Evolutionary conservation across 2,113 vertebrate species (phyloP), one percentile per base, ranked within the genome.

Genomic region (Zosterops japonicus): DNA sequence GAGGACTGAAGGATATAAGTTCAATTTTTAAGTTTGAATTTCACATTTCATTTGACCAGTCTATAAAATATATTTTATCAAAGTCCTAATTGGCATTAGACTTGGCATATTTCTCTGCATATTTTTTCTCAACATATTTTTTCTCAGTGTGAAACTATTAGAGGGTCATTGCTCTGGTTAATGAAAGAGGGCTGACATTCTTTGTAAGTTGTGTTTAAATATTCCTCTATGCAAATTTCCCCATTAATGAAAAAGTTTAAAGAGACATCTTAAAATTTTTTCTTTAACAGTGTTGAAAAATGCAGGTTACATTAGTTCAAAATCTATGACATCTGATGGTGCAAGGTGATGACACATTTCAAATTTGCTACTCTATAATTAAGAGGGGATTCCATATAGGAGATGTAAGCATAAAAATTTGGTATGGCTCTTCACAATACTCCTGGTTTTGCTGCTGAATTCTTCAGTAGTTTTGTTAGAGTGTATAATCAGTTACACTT

Each of bases 401-500:
- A 90, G 27, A 77, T 86, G 27, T 52, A 78, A 92, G 77, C 89
- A 67, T 81, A 81, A 84, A 87, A 92, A 75, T 18, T 41, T 8
- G 52, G 80, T 81, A 49, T 59, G 44, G 56, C 83, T 89, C 64
- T 74, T 89, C 59, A 83, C 18, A 44, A 64, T 72, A 52, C 87
- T 75, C 69, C 74, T 87, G 44, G 44, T 60, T 95, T 89, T 93
- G 91, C 94, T 71, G 74, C 87, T 95, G 78, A 95, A 89, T 81
- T 83, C 80, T 79, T 84, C 64, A 46, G 64, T 88, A 81, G 90
- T 94, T 90, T 92, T 74, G 76, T 77, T 67, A 64, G 91, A 95
- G 95, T 92, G 86, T 94, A 75, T 96, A 97, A 97, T 96, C 96
- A 95, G 86, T 92, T 97, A 70, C 0, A 17, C 93, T 96, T 96